phyloP scores from a whole-genome alignment of 2,888 invertebrate genomes.

The Drosophila demipolita region DNA sequence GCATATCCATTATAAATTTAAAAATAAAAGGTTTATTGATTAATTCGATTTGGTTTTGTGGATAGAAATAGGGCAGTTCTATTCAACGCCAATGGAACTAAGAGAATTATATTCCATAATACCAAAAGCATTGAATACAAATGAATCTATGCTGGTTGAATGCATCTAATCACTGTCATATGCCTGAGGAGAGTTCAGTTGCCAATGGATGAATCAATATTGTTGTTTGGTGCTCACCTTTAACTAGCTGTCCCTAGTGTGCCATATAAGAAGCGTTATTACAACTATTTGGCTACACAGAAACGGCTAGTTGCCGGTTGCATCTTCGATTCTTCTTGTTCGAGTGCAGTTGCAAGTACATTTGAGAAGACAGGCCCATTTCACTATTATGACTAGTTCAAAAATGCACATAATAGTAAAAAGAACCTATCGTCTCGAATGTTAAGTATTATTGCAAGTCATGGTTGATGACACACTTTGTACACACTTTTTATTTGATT shows the following conservation, averaged over 20 bases:
- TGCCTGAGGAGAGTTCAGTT: conserved; percentile 55
- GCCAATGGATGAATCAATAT: conserved; percentile 14
- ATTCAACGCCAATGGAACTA: too few species aligned
- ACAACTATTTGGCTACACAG: conserved; percentile 58
- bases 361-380: conserved; percentile 39
- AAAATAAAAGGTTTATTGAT: conserved; percentile 31
- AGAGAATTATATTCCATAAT: conserved; percentile 7
- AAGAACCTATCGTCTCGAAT: conserved; percentile 36
- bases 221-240: conserved; percentile 22
- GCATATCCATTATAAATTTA: conserved; percentile 8
- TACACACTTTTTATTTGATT: not conserved
- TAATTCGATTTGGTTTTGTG: not conserved
- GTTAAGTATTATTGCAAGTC: not conserved
- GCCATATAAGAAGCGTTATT: conserved; percentile 50
- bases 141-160: conserved; percentile 4
- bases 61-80: too few species aligned
- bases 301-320: conserved; percentile 53
- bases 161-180: conserved; percentile 9
- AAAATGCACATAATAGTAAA: conserved; percentile 44
- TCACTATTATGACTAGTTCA: conserved; percentile 47
- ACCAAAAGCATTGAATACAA: conserved; percentile 47
- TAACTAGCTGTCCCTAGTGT: conserved; percentile 55
- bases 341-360: conserved; percentile 1
- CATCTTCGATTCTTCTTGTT: not conserved
- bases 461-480: conserved; percentile 1